Percentiles rank a stretch among this genome's conserved stretches.
Conservation (phyloP, 2,888 invertebrate species). For the Lamellibrachia columna region DNA sequence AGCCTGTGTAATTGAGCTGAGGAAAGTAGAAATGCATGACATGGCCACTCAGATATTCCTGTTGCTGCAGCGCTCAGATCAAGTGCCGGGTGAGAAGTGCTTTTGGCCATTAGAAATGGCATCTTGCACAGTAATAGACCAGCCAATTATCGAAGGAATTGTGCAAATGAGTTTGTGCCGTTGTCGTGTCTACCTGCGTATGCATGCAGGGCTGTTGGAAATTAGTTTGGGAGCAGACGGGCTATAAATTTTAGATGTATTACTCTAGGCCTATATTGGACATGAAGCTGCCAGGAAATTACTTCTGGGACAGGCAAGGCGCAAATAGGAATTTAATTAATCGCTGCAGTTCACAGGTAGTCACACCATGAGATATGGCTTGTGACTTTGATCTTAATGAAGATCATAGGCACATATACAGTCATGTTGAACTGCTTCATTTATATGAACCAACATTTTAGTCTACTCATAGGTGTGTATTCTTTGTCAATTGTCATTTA, state of each 20-base stretch:
- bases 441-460: neutral
- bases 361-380: neutral
- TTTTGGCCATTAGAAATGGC: slow-evolving; percentile 16
- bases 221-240: slow-evolving; percentile 9
- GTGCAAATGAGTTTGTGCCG: neutral
- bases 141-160: slow-evolving; percentile 10
- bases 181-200: neutral
- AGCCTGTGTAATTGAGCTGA: neutral
- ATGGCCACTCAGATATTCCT: slow-evolving; percentile 2
- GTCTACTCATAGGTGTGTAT: neutral
- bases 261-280: neutral
- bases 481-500: neutral
- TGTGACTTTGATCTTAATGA: neutral
- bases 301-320: neutral
- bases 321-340: slow-evolving; percentile 1
- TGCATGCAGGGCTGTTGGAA: neutral
- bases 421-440: neutral
- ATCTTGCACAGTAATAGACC: neutral
- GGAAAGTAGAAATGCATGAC: neutral
- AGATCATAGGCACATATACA: neutral
- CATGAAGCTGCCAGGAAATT: neutral
- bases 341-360: neutral
- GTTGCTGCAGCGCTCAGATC: neutral
- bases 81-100: neutral
- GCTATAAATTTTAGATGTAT: slow-evolving; percentile 7